phyloP scores from a whole-genome alignment of 1,140 invertebrate species.

The Thalassaphorura encarpata region DNA sequence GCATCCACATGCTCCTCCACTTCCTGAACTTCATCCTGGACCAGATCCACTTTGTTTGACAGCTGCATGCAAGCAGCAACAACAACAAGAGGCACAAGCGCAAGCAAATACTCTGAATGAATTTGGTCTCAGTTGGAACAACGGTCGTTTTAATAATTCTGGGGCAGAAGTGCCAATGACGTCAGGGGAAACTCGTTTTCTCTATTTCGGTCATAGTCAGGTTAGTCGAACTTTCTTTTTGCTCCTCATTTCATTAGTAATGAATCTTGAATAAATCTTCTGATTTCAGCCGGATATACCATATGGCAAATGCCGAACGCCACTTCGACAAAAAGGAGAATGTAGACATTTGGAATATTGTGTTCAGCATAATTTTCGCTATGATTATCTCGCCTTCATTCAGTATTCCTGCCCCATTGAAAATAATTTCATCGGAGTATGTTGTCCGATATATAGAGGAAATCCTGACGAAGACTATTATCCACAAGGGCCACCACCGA shows the following conservation, averaged over 20 bases:
- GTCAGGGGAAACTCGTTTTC: constrained; percentile 4
- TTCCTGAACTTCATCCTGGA: neutral
- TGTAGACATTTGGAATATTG: constrained; percentile 55
- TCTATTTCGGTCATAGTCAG: neutral
- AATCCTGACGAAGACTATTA: neutral
- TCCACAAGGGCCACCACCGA: neutral
- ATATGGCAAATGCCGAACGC: constrained; percentile 43
- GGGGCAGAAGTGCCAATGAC: neutral
- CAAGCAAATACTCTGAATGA: no score
- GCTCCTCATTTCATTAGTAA: no score
- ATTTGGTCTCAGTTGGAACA: constrained; percentile 9
- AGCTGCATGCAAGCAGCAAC: neutral
- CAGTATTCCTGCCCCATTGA: constrained; percentile 57
- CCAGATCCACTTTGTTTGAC: neutral
- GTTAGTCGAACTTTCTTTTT: neutral
- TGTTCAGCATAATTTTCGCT: constrained; percentile 47
- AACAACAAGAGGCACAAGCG: no score
- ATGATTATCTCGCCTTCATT: constrained; percentile 47
- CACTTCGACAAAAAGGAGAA: constrained; percentile 47
- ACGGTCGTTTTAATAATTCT: neutral
- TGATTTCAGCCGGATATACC: constrained; percentile 25
- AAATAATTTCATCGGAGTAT: constrained; percentile 48
- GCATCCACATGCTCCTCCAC: neutral
- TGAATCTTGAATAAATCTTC: no score
- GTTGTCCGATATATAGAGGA: constrained; percentile 43